Conservation (phyloP, 2,888 invertebrate genomes). For the Lithophane semibrunnea region DNA sequence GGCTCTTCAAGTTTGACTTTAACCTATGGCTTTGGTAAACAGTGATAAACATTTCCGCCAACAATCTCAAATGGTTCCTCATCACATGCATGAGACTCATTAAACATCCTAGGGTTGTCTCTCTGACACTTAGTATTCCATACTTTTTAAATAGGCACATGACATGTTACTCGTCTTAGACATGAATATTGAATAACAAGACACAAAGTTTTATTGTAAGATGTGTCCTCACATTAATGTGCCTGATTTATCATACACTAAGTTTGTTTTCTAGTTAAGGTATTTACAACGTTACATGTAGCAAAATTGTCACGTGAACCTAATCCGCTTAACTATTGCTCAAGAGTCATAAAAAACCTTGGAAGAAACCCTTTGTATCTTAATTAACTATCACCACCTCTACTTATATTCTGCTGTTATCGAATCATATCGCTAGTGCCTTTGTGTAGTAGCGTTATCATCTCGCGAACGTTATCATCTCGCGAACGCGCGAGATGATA, state of each 20-base stretch:
- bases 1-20: not conserved
- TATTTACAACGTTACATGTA: not conserved
- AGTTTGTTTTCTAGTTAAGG: not conserved
- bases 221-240: slow-evolving; percentile 34
- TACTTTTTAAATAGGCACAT: slow-evolving; percentile 1
- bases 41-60: slow-evolving; percentile 3
- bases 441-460: slow-evolving; percentile 31
- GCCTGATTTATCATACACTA: not conserved
- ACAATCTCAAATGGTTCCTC: not conserved
- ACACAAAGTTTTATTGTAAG: not conserved
- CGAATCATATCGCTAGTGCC: slow-evolving; percentile 8
- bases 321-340: too few species aligned
- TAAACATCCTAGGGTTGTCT: not conserved
- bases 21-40: not conserved
- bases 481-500: not conserved
- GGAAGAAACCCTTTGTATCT: too few species aligned
- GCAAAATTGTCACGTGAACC: not conserved
- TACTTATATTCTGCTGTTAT: not conserved
- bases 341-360: too few species aligned
- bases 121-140: not conserved
- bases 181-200: slow-evolving; percentile 17
- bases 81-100: not conserved
- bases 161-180: not conserved
- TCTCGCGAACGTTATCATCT: too few species aligned
- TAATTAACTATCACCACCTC: not conserved